Evolutionary conservation across 2,888 invertebrate species (phyloP), one percentile per base, ranked within the genome.

Genomic region (Leptinotarsa haldemani): DNA sequence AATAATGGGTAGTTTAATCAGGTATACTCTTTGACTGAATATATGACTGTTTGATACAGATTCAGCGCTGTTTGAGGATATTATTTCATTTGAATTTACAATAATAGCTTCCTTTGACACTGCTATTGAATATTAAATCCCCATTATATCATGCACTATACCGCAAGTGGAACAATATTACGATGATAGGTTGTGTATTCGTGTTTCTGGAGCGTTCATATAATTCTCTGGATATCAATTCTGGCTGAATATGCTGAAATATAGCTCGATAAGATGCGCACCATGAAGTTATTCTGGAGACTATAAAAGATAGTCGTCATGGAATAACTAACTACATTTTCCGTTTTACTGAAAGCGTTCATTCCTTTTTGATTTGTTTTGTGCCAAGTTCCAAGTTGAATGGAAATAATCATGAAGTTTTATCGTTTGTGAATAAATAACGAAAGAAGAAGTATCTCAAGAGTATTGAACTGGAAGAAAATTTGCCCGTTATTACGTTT

Each of bases 291-390:
- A 22, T 56, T 56, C 56, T 22, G 22, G 0, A 56, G 53, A 56
- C 53, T 20, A 56, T 56, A 56, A 53, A 56, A 56, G 56, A 56
- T 56, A 56, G 56, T 56, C 56, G 56, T 56, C 56, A 56, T 56
- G 56, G 56, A 56, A 56, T 56, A 56, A 56, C 56, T 56, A 56
- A 56, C 16, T 56, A 56, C 56, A 15, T 56, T 56, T 22, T 56
- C 56, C 22, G 56, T 56, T 56, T 56, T 56, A 22, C 56, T 56
- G 56, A 25, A 56, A 56, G 56, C 56, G 56, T 22, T 22, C 56
- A 56, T 56, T 56, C 25, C 56, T 56, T 56, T 56, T 56, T 56
- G 56, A 56, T 56, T 56, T 56, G 56, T 56, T 56, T 56, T 56
- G 56, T 56, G 56, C 56, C 56, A 56, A 56, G 56, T 56, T 56